Evolutionary conservation across 2,797 vertebrate species (phyloP), one percentile per base, ranked within the genome.

Genomic region (Loris lydekkerianus): DNA sequence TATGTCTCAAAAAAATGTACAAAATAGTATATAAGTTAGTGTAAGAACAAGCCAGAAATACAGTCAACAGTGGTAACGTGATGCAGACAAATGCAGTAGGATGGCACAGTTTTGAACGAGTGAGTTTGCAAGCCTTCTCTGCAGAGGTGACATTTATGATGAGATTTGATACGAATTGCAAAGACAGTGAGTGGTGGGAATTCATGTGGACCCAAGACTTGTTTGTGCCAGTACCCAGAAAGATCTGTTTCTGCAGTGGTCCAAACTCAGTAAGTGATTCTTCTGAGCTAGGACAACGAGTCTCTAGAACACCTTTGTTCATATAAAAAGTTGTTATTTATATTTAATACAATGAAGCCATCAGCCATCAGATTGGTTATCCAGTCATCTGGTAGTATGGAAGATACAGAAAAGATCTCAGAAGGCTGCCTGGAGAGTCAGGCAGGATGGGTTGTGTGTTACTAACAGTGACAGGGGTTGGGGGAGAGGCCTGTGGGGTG

Each of bases 11-110:
- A 53, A 53, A 53, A 53, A 80, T 7, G 10, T 27, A 11, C 81
- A 80, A 93, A 93, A 34, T 69, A 84, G 63, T 58, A 77, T n/a
- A 15, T 43, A 93, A 69, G 4, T 87, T 92, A 85, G 34, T 87
- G 27, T 80, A 60, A 37, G 91, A 82, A 69, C 56, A 87, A 77
- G 60, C 7, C 29, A 69, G 23, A 96, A 91, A 82, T 72, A 46
- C 1, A 34, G 69, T 37, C n/a, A 53, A n/a, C 49, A 69, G 17
- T 85, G 34, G 20, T 61, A 92, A 78, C 88, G 17, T 70, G 29
- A 58, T 58, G 5, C 69, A 83, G n/a, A 89, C 46, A 91, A 80
- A 40, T 49, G 14, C 93, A 82, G 23, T 49, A 43, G 75, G 86
- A 81, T 37, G 29, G n/a, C 65, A 37, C 21, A n/a, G 23, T 20